Evolutionary conservation across 2,113 vertebrate genomes (phyloP), one percentile per base, ranked within the genome.

Genomic region (Haemorhous mexicanus): DNA sequence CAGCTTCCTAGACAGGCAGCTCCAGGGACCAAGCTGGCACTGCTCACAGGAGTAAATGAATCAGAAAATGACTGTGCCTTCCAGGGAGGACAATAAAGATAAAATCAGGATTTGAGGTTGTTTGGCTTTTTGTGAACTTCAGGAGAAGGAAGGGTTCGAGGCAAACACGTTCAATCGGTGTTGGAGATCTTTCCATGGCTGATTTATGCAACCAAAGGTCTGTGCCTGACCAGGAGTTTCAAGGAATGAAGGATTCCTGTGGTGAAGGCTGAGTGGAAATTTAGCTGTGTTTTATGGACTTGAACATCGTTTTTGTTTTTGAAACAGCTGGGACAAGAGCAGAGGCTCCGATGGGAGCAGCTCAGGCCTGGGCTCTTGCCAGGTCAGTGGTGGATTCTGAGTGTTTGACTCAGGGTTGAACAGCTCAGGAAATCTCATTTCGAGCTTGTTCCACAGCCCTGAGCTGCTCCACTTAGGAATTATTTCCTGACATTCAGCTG

Each of bases 401-500:
- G 46, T 33, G 22, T 83, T 83, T 93, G 79, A 66, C 72, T 59
- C 87, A 59, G 81, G 59, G 47, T 59, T 77, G 76, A 91, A 52
- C 39, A 80, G 75, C 85, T 90, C 91, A 88, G 87, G 87, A 87
- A 95, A 74, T 55, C 27, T 2, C 41, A 80, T 83, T 95, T 77
- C 3, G 2, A 44, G 33, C 44, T 77, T 77, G 79, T 92, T 86
- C 68, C 70, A 77, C 41, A 73, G 77, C 27, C 80, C 52, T 7
- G 18, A 3, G 3, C 77, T 85, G 59, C 50, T 85, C 58, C 58
- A 53, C 50, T 73, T 56, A 49, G 56, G 83, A 94, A 92, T 92
- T 90, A 49, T 95, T 97, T 95, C 93, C 94, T 93, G 88, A 81
- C 88, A 92, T 93, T 90, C 56, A 70, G 59, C 33, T 89, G 91